Conservation (phyloP, 1,140 invertebrate genomes). For the Palaemon carinicauda region DNA sequence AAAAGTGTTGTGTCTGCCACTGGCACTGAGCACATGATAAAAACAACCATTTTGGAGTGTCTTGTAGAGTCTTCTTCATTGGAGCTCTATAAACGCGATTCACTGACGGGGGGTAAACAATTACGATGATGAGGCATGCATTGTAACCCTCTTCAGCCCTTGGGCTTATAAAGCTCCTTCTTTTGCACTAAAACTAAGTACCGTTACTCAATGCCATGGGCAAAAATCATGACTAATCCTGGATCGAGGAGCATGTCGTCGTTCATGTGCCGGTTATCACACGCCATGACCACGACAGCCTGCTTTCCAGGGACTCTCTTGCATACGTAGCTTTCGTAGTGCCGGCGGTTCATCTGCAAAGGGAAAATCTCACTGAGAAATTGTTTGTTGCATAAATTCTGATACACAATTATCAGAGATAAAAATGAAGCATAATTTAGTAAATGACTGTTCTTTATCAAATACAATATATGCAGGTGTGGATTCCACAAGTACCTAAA, state of each 20-base stretch:
- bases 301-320: conserved; percentile 90
- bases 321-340: conserved; percentile 94
- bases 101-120: too few species aligned
- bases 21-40: too few species aligned
- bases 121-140: too few species aligned
- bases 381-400: background rate
- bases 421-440: too few species aligned
- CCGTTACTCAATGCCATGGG: conserved; percentile 79
- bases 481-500: too few species aligned
- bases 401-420: too few species aligned
- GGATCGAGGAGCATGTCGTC: conserved; percentile 96
- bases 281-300: conserved; percentile 91
- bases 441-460: too few species aligned
- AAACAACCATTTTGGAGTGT: too few species aligned
- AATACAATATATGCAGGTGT: too few species aligned
- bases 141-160: background rate
- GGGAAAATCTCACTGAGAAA: background rate
- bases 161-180: background rate
- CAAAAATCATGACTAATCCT: conserved; percentile 98
- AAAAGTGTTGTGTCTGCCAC: too few species aligned
- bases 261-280: conserved; percentile 93
- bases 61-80: too few species aligned
- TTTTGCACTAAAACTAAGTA: background rate
- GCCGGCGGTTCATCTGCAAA: conserved; percentile 80
- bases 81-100: too few species aligned